These are phyloP conservation scores for Phyllostomus discolor DNA, from an alignment of 2,113 vertebrate species.

Conservation along the genomic window DNA sequence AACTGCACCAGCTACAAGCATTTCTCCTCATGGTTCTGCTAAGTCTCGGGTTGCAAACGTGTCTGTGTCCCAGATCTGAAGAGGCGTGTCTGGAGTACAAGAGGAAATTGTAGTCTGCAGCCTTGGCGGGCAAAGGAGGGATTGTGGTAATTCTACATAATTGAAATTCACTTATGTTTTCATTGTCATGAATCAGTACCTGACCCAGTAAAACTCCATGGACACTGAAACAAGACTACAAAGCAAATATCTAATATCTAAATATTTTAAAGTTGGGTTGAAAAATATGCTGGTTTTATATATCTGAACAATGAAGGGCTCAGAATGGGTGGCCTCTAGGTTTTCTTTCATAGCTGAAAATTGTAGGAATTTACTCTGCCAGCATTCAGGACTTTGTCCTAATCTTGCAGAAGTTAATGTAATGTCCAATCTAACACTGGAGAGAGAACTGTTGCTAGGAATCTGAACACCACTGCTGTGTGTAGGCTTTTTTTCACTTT, in stretches of 20 bases:
- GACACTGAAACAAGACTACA: neutral
- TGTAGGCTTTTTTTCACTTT: neutral
- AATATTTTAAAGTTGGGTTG: neutral
- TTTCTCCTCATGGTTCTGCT: conserved; percentile 36
- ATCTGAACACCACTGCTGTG: neutral
- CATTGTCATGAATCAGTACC: neutral
- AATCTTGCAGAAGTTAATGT: conserved; percentile 2
- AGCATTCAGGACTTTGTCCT: neutral
- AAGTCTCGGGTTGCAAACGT: neutral
- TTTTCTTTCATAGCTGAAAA: neutral
- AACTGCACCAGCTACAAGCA: neutral
- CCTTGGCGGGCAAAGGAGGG: neutral
- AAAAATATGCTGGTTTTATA: neutral
- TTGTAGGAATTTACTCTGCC: neutral
- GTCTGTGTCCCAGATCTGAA: neutral
- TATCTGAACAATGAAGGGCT: neutral
- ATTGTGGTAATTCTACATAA: neutral
- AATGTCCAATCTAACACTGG: neutral
- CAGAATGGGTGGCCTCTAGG: neutral
- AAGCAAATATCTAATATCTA: neutral
- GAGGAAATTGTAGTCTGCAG: neutral
- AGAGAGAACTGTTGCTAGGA: neutral
- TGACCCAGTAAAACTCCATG: neutral
- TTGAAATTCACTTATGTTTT: neutral
- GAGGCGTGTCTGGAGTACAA: neutral